These are phyloP conservation scores for Dolichallabes microphthalmus DNA, from an alignment of 2,113 vertebrate species.

Conservation along the genomic window DNA sequence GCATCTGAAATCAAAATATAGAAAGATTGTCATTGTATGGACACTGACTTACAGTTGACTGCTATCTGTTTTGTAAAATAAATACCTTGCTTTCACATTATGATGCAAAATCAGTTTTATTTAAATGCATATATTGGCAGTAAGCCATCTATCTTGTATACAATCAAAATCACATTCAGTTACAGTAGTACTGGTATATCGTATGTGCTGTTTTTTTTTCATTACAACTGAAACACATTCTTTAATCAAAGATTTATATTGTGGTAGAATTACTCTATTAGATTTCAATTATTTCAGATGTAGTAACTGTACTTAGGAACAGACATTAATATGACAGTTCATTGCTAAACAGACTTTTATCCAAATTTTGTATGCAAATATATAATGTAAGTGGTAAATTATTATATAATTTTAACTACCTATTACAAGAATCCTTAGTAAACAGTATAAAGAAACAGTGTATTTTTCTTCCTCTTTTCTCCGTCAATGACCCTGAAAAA, in stretches of 20 bases:
- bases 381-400: background rate
- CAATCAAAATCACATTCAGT: conserved; percentile 60
- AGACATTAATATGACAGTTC: background rate
- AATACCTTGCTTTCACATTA: conserved; percentile 2
- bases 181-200: conserved; percentile 28
- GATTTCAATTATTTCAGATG: background rate
- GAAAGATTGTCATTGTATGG: too few relatives aligned
- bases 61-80: background rate
- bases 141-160: conserved; percentile 53
- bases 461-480: background rate
- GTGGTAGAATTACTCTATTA: conserved; percentile 16
- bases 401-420: background rate
- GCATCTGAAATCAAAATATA: background rate
- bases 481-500: background rate
- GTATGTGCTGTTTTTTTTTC: conserved; percentile 39
- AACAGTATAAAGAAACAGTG: background rate
- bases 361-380: background rate
- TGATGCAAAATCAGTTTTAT: conserved; percentile 64
- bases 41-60: background rate
- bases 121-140: conserved; percentile 48
- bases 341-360: background rate
- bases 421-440: background rate
- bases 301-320: background rate
- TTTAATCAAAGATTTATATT: conserved; percentile 61
- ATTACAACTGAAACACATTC: conserved; percentile 14